phyloP scores from a whole-genome alignment of 2,113 vertebrate species.

The Gymnarchus niloticus region DNA sequence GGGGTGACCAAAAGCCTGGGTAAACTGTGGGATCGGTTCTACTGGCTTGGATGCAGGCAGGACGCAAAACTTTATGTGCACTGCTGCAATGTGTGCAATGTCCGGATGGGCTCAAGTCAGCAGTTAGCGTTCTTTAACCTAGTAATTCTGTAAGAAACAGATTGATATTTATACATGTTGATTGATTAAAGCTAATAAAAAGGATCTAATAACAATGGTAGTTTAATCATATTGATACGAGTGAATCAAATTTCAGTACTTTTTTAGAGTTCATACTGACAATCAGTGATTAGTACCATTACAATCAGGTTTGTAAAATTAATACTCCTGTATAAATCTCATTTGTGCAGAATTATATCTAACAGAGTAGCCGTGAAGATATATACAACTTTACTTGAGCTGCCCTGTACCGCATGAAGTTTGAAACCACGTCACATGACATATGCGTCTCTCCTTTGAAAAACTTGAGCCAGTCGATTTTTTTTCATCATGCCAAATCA shows the following conservation, averaged over 20 bases:
- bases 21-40: too few species aligned
- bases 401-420: not conserved
- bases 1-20: too few species aligned
- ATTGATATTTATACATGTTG: not conserved
- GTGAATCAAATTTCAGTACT: not conserved
- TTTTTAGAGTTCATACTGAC: not conserved
- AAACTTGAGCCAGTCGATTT: not conserved
- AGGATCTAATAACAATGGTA: not conserved
- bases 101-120: too few species aligned
- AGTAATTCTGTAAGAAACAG: not conserved
- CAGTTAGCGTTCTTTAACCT: too few species aligned
- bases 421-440: not conserved
- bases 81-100: too few species aligned
- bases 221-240: not conserved
- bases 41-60: too few species aligned
- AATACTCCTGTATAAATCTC: not conserved
- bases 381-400: too few species aligned
- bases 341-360: not conserved
- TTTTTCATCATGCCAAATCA: not conserved
- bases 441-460: not conserved
- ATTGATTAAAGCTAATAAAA: not conserved
- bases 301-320: not conserved
- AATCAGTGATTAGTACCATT: not conserved
- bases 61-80: too few species aligned
- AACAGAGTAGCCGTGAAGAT: not conserved